Evolutionary conservation across 2,797 vertebrate species (phyloP), one percentile per base, ranked within the genome.

Genomic region (Takifugu ocellatus): DNA sequence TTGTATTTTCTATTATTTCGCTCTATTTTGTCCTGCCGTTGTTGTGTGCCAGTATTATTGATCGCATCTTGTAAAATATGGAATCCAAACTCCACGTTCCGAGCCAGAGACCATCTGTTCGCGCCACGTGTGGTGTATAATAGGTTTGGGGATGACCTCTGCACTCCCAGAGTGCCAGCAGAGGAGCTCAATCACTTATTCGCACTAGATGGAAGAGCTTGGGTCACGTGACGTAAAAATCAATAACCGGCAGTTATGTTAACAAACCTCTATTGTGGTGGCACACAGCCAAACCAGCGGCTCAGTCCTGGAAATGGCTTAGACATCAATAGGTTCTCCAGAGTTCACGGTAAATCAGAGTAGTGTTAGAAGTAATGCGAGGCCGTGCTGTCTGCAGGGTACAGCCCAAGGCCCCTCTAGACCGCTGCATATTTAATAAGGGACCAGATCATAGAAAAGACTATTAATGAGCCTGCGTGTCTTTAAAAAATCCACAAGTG

Each of bases 181-280:
- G 57, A 71, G 31, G 48, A 42, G 47, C 36, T 63, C 31, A 81
- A 74, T 62, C 72, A 65, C 14, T 15, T 58, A 57, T 71, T 56
- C 12, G 15, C 49, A 75, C 57, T 55, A 53, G 56, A 58, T 47
- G 48, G 65, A 51, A 56, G 56, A 44, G 49, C 62, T 66, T 51
- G 5, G 53, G n/a, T 58, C 54, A 12, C 60, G 76, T 74, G 67
- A 75, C 14, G 49, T 76, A 17, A 74, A 73, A 82, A 83, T 78
- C 46, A 74, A 85, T 87, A 70, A 25, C 17, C 5, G 31, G n/a
- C 36, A 71, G 72, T 77, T 74, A 54, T 82, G 75, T 88, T 75
- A 85, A 84, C 80, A 84, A 79, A 79, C 76, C 59, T 79, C 83
- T 82, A 84, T 74, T 75, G 64, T 48, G 46, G 59, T 77, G 85